phyloP scores from a whole-genome alignment of 1,140 invertebrate species.

The Yoshiicerus persimilis region DNA sequence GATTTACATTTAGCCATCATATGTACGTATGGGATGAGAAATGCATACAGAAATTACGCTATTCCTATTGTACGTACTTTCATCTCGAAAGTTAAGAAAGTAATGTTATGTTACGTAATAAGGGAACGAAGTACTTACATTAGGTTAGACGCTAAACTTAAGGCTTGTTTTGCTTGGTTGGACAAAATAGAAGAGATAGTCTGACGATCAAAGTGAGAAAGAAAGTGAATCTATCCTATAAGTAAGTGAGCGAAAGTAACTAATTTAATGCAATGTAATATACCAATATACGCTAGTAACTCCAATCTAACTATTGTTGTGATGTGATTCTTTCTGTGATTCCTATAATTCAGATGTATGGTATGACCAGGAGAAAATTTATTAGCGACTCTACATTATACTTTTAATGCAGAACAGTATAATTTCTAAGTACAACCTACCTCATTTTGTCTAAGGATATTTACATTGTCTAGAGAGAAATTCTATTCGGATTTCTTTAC shows the following conservation, averaged over 20 bases:
- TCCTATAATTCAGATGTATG: constrained; percentile 3
- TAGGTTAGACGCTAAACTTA: neutral
- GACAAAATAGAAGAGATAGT: neutral
- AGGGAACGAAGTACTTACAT: neutral
- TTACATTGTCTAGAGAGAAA: neutral
- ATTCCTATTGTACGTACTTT: neutral
- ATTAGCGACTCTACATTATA: neutral
- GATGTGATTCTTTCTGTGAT: neutral
- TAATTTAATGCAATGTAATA: neutral
- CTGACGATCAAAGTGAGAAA: neutral
- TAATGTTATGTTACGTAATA: neutral
- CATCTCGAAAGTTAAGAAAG: neutral
- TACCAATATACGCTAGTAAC: neutral
- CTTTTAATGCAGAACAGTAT: neutral
- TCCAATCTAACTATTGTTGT: neutral
- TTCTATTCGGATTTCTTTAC: neutral
- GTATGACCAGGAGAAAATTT: neutral
- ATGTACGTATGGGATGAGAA: neutral
- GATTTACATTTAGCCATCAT: neutral
- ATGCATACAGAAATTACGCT: neutral
- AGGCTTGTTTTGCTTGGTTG: neutral
- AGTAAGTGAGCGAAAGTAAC: neutral
- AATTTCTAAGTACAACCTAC: neutral
- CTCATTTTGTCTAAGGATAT: neutral
- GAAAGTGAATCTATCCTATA: neutral